Percentiles rank a stretch among this genome's conserved stretches.
These are phyloP conservation scores for Diaprepes abbreviatus DNA, from an alignment of 2,888 invertebrate species.

Conservation along the genomic window DNA sequence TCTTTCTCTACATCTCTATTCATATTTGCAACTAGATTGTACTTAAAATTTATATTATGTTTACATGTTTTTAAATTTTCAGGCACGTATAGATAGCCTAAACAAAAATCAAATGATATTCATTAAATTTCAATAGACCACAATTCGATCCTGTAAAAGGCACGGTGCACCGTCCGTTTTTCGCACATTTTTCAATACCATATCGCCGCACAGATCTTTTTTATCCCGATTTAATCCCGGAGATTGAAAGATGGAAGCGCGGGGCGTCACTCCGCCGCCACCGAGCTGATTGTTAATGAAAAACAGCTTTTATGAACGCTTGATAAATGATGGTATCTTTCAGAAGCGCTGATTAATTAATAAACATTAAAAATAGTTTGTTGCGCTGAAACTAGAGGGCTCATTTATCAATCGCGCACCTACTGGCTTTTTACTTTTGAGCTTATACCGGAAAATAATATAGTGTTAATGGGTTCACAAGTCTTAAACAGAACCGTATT, in stretches of 20 bases:
- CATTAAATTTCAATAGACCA: too few species aligned
- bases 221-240: slow-evolving; percentile 34
- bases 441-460: not conserved
- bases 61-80: too few species aligned
- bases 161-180: not conserved
- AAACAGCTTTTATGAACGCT: slow-evolving; percentile 61
- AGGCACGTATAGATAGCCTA: too few species aligned
- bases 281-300: slow-evolving; percentile 57
- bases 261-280: slow-evolving; percentile 38
- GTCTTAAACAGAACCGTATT: not conserved
- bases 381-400: slow-evolving; percentile 49
- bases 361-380: slow-evolving; percentile 62
- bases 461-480: slow-evolving; percentile 1
- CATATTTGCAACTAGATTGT: too few species aligned
- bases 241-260: slow-evolving; percentile 38
- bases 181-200: slow-evolving; percentile 26
- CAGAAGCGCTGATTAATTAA: slow-evolving; percentile 61
- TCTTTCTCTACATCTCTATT: too few species aligned
- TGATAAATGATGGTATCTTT: slow-evolving; percentile 63
- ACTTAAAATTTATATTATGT: too few species aligned
- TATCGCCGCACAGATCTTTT: slow-evolving; percentile 34
- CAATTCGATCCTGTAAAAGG: not conserved
- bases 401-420: slow-evolving; percentile 49
- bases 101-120: too few species aligned
- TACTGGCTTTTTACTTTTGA: slow-evolving; percentile 35